A percentile compares a stretch with the other conserved stretches of the same genome.
Evolutionary conservation across 2,888 invertebrate genomes (phyloP).

Genomic region (Drosophila pseudotalamancana): DNA sequence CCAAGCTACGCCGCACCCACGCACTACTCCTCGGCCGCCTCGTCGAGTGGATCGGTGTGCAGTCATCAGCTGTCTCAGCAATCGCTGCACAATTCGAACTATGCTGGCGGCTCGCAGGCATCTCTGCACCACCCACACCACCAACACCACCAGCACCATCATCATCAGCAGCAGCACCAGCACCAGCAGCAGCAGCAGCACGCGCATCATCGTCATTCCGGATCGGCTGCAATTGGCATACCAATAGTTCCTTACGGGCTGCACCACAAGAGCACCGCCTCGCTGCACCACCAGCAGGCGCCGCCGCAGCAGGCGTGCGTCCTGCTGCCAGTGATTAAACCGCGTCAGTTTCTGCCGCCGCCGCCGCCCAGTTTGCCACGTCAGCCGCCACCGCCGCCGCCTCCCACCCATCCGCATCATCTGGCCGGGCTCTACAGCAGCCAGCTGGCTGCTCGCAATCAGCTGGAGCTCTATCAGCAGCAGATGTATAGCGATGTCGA

Average conservation of each 20-base stretch:
- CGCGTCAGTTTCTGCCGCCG: slow-evolving; percentile 87
- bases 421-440: slow-evolving; percentile 89
- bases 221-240: slow-evolving; percentile 81
- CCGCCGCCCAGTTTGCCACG: slow-evolving; percentile 88
- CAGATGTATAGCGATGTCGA: slow-evolving; percentile 96
- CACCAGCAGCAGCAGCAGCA: slow-evolving; percentile 22
- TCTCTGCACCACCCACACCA: slow-evolving; percentile 61
- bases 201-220: slow-evolving; percentile 65
- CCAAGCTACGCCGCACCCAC: slow-evolving; percentile 86
- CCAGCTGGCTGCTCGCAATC: slow-evolving; percentile 89
- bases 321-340: slow-evolving; percentile 87
- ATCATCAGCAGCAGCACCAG: slow-evolving; percentile 1
- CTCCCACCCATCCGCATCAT: slow-evolving; percentile 86
- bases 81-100: slow-evolving; percentile 80
- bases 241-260: slow-evolving; percentile 86
- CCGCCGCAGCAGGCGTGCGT: slow-evolving; percentile 85
- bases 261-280: slow-evolving; percentile 87
- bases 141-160: slow-evolving; percentile 49
- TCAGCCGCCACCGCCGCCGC: slow-evolving; percentile 88
- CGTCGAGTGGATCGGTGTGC: slow-evolving; percentile 74
- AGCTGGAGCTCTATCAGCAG: slow-evolving; percentile 94
- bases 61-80: slow-evolving; percentile 78
- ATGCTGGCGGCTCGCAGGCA: slow-evolving; percentile 76
- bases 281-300: slow-evolving; percentile 84
- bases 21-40: slow-evolving; percentile 76